Conservation (phyloP, 2,888 invertebrate genomes). For the Eubasilissa splendida region DNA sequence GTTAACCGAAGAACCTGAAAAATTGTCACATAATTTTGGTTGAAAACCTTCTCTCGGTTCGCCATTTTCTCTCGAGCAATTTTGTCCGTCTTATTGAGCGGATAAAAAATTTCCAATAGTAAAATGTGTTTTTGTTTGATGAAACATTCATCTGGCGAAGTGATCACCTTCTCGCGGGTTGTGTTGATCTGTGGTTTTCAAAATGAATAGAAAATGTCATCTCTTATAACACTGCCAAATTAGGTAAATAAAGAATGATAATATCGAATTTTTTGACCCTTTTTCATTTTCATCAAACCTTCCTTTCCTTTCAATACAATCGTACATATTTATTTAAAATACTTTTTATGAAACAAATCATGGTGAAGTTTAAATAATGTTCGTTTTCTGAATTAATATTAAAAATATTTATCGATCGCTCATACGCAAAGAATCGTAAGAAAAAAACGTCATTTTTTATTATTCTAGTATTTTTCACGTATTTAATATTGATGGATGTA, state of each 20-base stretch:
- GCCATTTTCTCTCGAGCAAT: not conserved
- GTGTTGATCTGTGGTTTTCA: constrained; percentile 54
- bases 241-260: constrained; percentile 59
- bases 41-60: not conserved
- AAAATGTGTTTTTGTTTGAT: constrained; percentile 56
- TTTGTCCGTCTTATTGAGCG: constrained; percentile 27
- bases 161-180: constrained; percentile 47
- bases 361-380: too few species aligned
- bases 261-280: constrained; percentile 48
- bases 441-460: too few species aligned
- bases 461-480: too few species aligned
- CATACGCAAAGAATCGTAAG: too few species aligned
- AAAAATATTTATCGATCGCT: too few species aligned
- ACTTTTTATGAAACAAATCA: too few species aligned
- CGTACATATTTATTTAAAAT: too few species aligned
- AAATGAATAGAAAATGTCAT: constrained; percentile 57
- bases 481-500: too few species aligned
- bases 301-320: too few species aligned
- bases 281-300: constrained; percentile 10
- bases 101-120: constrained; percentile 47
- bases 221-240: constrained; percentile 59
- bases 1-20: too few species aligned
- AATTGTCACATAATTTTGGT: not conserved
- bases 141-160: constrained; percentile 55
- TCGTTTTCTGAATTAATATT: too few species aligned